Evolutionary conservation across 2,113 vertebrate species (phyloP).

Genomic region (Scytalopus superciliaris): DNA sequence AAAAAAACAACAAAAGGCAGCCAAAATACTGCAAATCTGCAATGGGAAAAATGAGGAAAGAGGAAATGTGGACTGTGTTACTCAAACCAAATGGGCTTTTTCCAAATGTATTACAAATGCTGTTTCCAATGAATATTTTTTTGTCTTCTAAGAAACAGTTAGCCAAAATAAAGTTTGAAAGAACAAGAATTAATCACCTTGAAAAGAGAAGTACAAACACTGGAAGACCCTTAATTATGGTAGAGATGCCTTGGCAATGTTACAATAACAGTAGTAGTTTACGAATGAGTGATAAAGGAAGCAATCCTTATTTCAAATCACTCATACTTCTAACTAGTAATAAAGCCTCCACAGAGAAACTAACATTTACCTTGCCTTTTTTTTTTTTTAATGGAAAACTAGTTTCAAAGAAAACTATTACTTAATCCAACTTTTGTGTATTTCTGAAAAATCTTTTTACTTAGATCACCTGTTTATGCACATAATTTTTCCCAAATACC

Average conservation of each 20-base stretch:
- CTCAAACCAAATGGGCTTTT: slow-evolving; percentile 5
- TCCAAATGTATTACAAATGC: not conserved
- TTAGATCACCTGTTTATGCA: not conserved
- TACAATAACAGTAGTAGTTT: not conserved
- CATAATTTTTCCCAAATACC: not conserved
- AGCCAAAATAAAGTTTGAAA: slow-evolving; percentile 31
- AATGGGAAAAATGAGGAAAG: not conserved
- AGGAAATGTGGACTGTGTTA: slow-evolving; percentile 5
- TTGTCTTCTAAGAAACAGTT: slow-evolving; percentile 10
- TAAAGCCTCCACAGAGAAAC: slow-evolving; percentile 3
- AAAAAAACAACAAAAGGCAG: slow-evolving; percentile 24
- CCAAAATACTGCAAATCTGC: slow-evolving; percentile 19
- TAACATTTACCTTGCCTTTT: not conserved
- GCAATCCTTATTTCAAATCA: slow-evolving; percentile 24
- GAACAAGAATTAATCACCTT: slow-evolving; percentile 46
- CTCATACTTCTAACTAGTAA: not conserved
- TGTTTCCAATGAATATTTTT: not conserved
- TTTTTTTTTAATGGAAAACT: not conserved
- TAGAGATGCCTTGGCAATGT: slow-evolving; percentile 14
- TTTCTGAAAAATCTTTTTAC: slow-evolving; percentile 41
- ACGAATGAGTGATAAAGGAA: slow-evolving; percentile 12
- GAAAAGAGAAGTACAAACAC: slow-evolving; percentile 68
- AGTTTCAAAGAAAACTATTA: slow-evolving; percentile 6
- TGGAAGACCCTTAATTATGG: slow-evolving; percentile 34
- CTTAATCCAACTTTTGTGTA: not conserved